phyloP scores from a whole-genome alignment of 2,797 vertebrate genomes.

The Liasis olivaceus region DNA sequence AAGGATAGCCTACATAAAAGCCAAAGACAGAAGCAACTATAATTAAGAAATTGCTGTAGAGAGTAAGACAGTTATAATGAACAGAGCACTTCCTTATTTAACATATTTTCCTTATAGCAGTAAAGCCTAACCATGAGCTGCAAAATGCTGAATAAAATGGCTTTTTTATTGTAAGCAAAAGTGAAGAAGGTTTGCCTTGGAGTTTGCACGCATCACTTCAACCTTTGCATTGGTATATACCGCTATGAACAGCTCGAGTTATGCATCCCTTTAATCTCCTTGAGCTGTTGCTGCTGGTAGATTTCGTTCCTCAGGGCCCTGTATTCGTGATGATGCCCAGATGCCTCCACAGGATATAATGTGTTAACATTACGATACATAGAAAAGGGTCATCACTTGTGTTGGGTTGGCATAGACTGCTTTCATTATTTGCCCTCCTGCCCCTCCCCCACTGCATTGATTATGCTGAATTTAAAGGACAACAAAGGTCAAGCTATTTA shows the following conservation, averaged over 20 bases:
- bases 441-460: not conserved
- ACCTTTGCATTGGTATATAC: not conserved
- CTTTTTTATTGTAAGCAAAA: not conserved
- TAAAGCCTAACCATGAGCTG: not conserved
- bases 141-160: not conserved
- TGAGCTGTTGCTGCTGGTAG: slow-evolving; percentile 23
- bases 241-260: slow-evolving; percentile 38
- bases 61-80: not conserved
- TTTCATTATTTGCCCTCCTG: not conserved
- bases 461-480: slow-evolving; percentile 39
- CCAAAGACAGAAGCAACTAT: slow-evolving; percentile 33
- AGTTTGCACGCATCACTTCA: slow-evolving; percentile 24
- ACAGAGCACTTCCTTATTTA: not conserved
- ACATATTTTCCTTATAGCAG: slow-evolving; percentile 20
- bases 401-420: not conserved
- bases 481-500: slow-evolving; percentile 32
- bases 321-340: slow-evolving; percentile 47
- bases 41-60: not conserved
- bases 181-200: not conserved
- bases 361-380: not conserved
- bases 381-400: not conserved
- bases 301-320: slow-evolving; percentile 40
- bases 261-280: slow-evolving; percentile 40
- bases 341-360: not conserved
- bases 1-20: slow-evolving; percentile 85